Conservation (phyloP, 2,888 invertebrate genomes). For the Liodrosophila aerea region DNA sequence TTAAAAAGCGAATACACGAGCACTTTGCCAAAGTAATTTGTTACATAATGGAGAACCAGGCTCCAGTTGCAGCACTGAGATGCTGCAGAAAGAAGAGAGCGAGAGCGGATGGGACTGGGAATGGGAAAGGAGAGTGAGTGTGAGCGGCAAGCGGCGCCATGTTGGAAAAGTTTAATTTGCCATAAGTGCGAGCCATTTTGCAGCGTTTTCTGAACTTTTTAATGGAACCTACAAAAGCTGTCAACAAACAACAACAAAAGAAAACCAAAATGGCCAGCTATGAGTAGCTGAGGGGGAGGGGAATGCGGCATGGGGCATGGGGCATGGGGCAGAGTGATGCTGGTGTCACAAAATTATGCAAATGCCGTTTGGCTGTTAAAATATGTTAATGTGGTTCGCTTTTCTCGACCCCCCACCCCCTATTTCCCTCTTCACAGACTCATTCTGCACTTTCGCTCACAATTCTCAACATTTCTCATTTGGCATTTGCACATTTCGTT, state of each 20-base stretch:
- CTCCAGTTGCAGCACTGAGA: slow-evolving; percentile 40
- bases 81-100: slow-evolving; percentile 28
- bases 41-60: slow-evolving; percentile 69
- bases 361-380: slow-evolving; percentile 70
- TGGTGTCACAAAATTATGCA: slow-evolving; percentile 69
- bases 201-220: slow-evolving; percentile 73
- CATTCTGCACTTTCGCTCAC: slow-evolving; percentile 26
- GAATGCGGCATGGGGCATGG: background rate
- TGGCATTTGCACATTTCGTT: slow-evolving; percentile 10
- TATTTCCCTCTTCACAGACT: background rate
- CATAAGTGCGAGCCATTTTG: slow-evolving; percentile 79
- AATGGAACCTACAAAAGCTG: slow-evolving; percentile 62
- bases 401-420: slow-evolving; percentile 2
- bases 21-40: slow-evolving; percentile 81
- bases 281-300: background rate
- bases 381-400: slow-evolving; percentile 66
- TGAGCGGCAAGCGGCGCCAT: slow-evolving; percentile 60
- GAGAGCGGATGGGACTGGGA: too few relatives aligned
- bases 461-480: slow-evolving; percentile 29
- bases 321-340: background rate
- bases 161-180: slow-evolving; percentile 79
- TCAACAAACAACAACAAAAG: slow-evolving; percentile 27
- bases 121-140: slow-evolving; percentile 23
- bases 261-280: slow-evolving; percentile 36
- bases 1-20: slow-evolving; percentile 82